Percentiles rank a stretch among this genome's conserved stretches.
Evolutionary conservation across 1,140 invertebrate genomes (phyloP).

Genomic region (Eumeta japonica): DNA sequence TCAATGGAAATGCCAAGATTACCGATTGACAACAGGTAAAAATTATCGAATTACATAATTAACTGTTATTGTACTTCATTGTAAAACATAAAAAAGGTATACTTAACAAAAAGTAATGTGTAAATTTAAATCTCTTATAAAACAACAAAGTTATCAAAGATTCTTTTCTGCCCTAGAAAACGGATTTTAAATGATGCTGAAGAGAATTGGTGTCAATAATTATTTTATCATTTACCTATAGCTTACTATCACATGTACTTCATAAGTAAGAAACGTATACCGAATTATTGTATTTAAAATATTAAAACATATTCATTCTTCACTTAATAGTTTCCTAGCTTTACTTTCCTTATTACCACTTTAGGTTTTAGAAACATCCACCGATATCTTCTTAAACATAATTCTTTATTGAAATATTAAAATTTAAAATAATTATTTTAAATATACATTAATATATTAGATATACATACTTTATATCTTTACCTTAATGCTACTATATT

Average conservation of each 20-base stretch:
- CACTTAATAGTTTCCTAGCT: too few species aligned
- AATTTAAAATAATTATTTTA: background rate
- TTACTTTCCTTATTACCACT: too few species aligned
- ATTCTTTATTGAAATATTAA: background rate
- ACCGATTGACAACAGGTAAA: conserved; percentile 51
- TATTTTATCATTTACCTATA: background rate
- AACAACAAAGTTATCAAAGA: background rate
- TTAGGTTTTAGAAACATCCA: background rate
- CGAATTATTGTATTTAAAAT: too few species aligned
- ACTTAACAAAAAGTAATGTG: background rate
- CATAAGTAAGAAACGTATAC: too few species aligned
- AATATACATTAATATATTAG: background rate
- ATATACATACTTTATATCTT: background rate
- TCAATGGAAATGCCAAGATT: conserved; percentile 50
- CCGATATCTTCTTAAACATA: background rate
- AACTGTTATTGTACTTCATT: background rate
- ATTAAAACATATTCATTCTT: too few species aligned
- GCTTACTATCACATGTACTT: too few species aligned
- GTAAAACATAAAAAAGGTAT: background rate
- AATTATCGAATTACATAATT: background rate
- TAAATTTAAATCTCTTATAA: background rate
- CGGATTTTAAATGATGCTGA: too few species aligned
- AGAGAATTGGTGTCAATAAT: background rate
- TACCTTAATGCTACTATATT: too few species aligned
- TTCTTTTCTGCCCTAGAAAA: too few species aligned